Conservation (phyloP, 2,888 invertebrate species). For the Torymus auratus region DNA sequence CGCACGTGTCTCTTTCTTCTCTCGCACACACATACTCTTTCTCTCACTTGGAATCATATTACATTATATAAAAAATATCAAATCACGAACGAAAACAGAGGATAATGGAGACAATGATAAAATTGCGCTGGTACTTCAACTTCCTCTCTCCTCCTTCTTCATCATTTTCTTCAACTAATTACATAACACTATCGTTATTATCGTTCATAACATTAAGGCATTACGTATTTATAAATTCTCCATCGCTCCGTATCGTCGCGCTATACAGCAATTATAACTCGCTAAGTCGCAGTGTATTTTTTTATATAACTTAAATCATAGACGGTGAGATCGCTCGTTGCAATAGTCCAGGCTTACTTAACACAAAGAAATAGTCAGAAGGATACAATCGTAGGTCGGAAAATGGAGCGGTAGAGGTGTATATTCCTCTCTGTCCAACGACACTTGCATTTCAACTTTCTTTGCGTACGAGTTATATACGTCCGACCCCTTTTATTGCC, state of each 20-base stretch:
- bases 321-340: conserved; percentile 76
- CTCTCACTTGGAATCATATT: conserved; percentile 65
- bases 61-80: conserved; percentile 69
- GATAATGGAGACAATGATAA: conserved; percentile 68
- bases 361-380: conserved; percentile 56
- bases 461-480: conserved; percentile 22
- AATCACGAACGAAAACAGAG: conserved; percentile 71
- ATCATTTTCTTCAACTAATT: conserved; percentile 65
- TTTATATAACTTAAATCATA: conserved; percentile 64
- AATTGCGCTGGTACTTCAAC: conserved; percentile 59
- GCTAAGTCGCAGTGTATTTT: conserved; percentile 66
- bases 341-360: conserved; percentile 73
- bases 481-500: conserved; percentile 45
- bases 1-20: conserved; percentile 22
- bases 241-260: conserved; percentile 66
- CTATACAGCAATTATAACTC: conserved; percentile 72
- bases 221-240: conserved; percentile 75
- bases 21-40: conserved; percentile 21
- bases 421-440: neutral
- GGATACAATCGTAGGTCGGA: conserved; percentile 53
- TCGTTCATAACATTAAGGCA: conserved; percentile 76
- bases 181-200: conserved; percentile 74
- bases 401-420: conserved; percentile 29
- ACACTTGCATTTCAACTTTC: conserved; percentile 5
- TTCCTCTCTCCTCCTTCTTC: conserved; percentile 13